These are phyloP conservation scores for Lontra canadensis DNA, from an alignment of 2,113 vertebrate species.

Conservation along the genomic window DNA sequence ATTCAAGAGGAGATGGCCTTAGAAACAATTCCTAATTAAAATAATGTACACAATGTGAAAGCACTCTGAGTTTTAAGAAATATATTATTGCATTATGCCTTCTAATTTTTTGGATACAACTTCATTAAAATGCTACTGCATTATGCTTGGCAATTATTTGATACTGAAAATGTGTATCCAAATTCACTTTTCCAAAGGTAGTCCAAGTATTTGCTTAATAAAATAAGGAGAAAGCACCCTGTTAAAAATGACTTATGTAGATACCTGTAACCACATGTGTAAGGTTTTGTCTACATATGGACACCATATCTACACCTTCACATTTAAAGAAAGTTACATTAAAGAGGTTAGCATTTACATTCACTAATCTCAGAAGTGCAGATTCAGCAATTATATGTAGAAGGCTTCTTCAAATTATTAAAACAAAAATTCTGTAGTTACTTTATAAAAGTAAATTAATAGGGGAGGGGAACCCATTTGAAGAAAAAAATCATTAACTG, in stretches of 20 bases:
- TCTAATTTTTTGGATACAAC: neutral
- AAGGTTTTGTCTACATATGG: neutral
- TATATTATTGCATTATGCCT: neutral
- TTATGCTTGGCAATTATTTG: neutral
- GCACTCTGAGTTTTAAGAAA: neutral
- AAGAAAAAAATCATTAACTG: neutral
- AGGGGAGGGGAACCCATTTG: neutral
- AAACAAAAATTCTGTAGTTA: neutral
- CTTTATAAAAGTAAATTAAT: neutral
- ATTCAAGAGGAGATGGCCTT: neutral
- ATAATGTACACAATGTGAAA: neutral
- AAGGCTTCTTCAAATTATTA: neutral
- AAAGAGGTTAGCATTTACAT: neutral
- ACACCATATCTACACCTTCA: neutral
- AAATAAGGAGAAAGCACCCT: neutral
- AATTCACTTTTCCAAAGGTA: slow-evolving; percentile 1
- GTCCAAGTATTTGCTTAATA: neutral
- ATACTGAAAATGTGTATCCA: slow-evolving; percentile 3
- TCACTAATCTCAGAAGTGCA: neutral
- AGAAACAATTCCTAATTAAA: neutral
- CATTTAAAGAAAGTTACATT: neutral
- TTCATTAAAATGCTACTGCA: neutral
- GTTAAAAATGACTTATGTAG: neutral
- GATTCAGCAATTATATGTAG: neutral
- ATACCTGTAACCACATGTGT: neutral